Evolutionary conservation across 2,113 vertebrate species (phyloP).

Genomic region (Chloropsis hardwickii): DNA sequence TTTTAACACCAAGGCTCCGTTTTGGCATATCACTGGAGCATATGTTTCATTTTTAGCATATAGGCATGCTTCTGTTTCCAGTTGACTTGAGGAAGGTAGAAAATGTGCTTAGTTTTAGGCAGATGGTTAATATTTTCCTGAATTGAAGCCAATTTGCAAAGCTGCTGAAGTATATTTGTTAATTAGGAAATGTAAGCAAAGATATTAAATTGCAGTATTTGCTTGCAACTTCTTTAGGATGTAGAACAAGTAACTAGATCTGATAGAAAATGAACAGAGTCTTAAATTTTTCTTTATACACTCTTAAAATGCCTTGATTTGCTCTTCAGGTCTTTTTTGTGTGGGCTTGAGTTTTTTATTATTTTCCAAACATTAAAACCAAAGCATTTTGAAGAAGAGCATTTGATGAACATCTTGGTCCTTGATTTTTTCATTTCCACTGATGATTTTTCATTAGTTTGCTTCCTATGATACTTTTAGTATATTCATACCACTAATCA

Average conservation of each 20-base stretch:
- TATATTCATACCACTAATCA: not conserved
- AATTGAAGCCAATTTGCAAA: not conserved
- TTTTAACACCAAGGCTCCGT: not conserved
- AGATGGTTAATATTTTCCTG: constrained; percentile 22
- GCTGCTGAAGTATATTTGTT: not conserved
- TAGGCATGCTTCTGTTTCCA: not conserved
- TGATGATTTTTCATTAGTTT: not conserved
- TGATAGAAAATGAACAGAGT: not conserved
- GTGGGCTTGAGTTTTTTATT: not conserved
- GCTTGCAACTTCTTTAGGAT: not conserved
- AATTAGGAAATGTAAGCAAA: not conserved
- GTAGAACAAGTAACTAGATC: not conserved
- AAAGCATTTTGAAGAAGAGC: not conserved
- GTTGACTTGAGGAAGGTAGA: not conserved
- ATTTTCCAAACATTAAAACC: not conserved
- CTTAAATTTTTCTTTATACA: not conserved
- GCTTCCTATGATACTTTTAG: not conserved
- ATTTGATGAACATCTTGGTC: not conserved
- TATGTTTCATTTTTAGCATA: not conserved
- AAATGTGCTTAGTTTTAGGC: not conserved
- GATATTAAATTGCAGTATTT: not conserved
- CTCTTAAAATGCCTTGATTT: not conserved
- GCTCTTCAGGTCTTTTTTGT: not conserved
- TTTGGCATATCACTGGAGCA: not conserved
- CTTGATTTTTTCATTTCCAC: not conserved